Evolutionary conservation across 2,797 vertebrate genomes (phyloP), one percentile per base, ranked within the genome.

Genomic region (Microcaecilia unicolor): DNA sequence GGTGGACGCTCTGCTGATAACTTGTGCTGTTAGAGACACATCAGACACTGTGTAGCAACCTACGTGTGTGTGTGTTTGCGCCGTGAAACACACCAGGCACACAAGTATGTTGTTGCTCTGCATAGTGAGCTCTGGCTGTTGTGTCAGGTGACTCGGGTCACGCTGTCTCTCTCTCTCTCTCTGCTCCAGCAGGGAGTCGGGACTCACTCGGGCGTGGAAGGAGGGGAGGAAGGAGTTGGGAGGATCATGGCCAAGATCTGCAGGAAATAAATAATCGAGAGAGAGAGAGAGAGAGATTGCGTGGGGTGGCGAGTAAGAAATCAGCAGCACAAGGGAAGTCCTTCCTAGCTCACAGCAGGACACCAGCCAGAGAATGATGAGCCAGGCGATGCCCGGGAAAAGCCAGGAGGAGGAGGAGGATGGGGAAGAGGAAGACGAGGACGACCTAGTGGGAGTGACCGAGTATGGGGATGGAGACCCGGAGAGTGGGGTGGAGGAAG

Each of bases 401-500:
- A 61, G 15, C 48, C 51, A 55, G 7, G 55, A 62, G 1, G 71
- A 53, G n/a, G n/a, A n/a, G 3, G 54, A 57, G 15, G 66, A 51
- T 18, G 62, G 59, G 3, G 70, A 61, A 4, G 72, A 78, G 1
- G 74, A 78, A 7, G 80, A 75, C 5, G 84, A 83, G 33, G 82
- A 81, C 15, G 68, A 81, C 45, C 49, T 76, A 26, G 63, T 76
- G 41, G 68, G 68, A 13, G 55, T 77, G 18, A 67, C 72, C 12
- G 71, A 66, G 34, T 81, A 81, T 34, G 72, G 63, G 22, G 74
- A 87, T 53, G 77, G 64, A 1, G 86, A 86, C 29, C 77, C 55
- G 41, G 83, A 81, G 58, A 83, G 80, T 55, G 78, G 71, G 35
- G 73, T 76, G 24, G 87, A 88, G 51, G 86, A 88, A 25, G 44